Evolutionary conservation across 2,888 invertebrate genomes (phyloP).

Genomic region (Dynastes tityus): DNA sequence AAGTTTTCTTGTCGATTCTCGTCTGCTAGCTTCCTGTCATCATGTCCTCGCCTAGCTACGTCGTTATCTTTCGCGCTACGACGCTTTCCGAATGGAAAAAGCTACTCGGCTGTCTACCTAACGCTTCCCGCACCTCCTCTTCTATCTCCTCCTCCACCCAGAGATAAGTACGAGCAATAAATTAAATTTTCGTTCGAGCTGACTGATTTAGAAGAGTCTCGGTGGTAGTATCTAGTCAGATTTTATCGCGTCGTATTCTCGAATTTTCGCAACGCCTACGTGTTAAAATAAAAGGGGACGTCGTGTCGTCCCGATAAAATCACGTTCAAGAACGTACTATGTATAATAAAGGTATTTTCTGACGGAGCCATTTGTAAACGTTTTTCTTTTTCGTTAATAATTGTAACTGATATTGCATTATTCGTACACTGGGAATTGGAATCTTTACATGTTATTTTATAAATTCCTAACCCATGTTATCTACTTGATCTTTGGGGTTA

Average conservation of each 20-base stretch:
- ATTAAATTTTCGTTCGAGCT: slow-evolving; percentile 38
- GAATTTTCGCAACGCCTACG: background rate
- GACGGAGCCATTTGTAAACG: too few species aligned
- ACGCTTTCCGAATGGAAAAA: slow-evolving; percentile 64
- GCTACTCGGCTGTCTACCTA: slow-evolving; percentile 46
- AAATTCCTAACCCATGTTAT: too few species aligned
- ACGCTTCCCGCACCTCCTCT: background rate
- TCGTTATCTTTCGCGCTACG: slow-evolving; percentile 69
- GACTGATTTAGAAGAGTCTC: slow-evolving; percentile 35
- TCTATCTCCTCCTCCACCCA: background rate
- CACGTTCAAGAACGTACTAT: too few species aligned
- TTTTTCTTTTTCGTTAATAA: too few species aligned
- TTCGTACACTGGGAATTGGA: too few species aligned
- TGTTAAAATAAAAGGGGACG: too few species aligned
- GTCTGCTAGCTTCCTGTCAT: slow-evolving; percentile 69
- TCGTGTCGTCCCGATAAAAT: too few species aligned
- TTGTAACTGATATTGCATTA: too few species aligned
- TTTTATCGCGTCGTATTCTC: background rate
- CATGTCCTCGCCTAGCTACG: slow-evolving; percentile 65
- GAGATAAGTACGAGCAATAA: slow-evolving; percentile 41
- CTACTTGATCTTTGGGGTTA: too few species aligned
- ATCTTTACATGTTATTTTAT: too few species aligned
- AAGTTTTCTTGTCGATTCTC: slow-evolving; percentile 68
- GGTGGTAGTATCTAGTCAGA: slow-evolving; percentile 1
- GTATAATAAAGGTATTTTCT: too few species aligned